These are phyloP conservation scores for Conchocele bisecta DNA, from an alignment of 2,888 invertebrate genomes.

Conservation along the genomic window DNA sequence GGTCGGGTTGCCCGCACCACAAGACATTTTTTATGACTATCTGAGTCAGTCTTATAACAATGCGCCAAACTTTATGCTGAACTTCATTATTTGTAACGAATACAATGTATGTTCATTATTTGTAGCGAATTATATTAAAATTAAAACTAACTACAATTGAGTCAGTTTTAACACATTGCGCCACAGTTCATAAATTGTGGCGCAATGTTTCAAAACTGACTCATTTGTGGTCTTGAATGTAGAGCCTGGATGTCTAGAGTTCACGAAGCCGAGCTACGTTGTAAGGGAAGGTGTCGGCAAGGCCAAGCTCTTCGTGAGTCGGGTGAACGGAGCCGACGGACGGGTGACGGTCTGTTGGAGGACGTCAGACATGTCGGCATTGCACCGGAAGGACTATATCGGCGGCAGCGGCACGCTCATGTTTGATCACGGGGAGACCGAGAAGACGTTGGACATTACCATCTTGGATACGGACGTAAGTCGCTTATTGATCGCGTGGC, in stretches of 20 bases:
- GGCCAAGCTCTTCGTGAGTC: conserved; percentile 83
- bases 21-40: too few relatives aligned
- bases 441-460: conserved; percentile 84
- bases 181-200: too few relatives aligned
- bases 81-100: too few relatives aligned
- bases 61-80: too few relatives aligned
- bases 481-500: background rate
- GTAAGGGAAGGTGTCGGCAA: conserved; percentile 85
- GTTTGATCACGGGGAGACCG: conserved; percentile 83
- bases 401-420: conserved; percentile 84
- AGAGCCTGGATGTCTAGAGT: conserved; percentile 85
- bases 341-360: conserved; percentile 84
- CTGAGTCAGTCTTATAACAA: too few relatives aligned
- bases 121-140: too few relatives aligned
- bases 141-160: too few relatives aligned
- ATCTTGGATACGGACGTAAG: conserved; percentile 77
- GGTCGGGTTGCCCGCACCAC: too few relatives aligned
- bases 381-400: conserved; percentile 84
- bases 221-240: too few relatives aligned
- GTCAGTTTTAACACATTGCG: too few relatives aligned
- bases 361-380: conserved; percentile 85
- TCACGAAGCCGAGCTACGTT: conserved; percentile 85
- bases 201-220: too few relatives aligned
- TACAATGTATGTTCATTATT: too few relatives aligned
- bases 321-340: conserved; percentile 85